A percentile compares a stretch with the other conserved stretches of the same genome.
phyloP scores from a whole-genome alignment of 2,888 invertebrate genomes.

The Parascotia fuliginaria region DNA sequence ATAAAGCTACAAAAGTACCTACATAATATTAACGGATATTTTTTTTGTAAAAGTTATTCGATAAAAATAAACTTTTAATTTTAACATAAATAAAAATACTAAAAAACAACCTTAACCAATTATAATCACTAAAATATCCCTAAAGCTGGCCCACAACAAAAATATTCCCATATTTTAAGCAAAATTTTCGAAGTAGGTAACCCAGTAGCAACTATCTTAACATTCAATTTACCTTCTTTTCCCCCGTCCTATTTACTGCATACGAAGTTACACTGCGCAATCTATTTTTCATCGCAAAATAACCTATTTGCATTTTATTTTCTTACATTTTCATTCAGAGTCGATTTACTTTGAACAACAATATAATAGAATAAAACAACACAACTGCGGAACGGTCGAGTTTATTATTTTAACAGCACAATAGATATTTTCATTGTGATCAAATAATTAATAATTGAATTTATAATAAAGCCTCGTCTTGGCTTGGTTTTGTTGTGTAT shows the following conservation, averaged over 20 bases:
- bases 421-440: conserved; percentile 6
- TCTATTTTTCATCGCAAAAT: conserved; percentile 41
- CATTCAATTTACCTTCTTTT: conserved; percentile 34
- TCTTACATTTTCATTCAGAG: conserved; percentile 24
- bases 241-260: conserved; percentile 32
- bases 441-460: background rate
- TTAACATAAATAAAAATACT: no score
- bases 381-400: conserved; percentile 7
- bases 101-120: background rate
- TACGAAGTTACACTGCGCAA: conserved; percentile 34
- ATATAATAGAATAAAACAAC: conserved; percentile 18
- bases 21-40: no score
- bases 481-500: background rate
- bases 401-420: conserved; percentile 20
- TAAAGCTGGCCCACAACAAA: no score
- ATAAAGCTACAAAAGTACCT: no score
- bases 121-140: background rate
- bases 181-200: background rate
- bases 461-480: background rate
- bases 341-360: conserved; percentile 30
- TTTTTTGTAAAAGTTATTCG: no score
- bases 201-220: conserved; percentile 31
- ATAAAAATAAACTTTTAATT: no score
- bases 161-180: background rate
- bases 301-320: conserved; percentile 40